These are phyloP conservation scores for Drusus annulatus DNA, from an alignment of 1,140 invertebrate genomes.

Conservation along the genomic window DNA sequence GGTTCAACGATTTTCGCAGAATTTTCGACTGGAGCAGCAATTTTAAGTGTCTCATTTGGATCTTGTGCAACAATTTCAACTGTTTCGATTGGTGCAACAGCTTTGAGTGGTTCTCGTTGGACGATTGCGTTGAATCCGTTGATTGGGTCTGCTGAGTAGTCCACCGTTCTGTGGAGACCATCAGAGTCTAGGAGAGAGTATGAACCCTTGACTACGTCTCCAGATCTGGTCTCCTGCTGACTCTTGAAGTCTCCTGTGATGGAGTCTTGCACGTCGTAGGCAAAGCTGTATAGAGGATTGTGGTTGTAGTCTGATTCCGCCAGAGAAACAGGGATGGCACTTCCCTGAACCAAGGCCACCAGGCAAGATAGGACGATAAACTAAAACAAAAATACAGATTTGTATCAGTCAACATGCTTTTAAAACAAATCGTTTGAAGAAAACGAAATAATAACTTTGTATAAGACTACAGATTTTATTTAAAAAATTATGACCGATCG, in stretches of 20 bases:
- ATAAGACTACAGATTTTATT: too few relatives aligned
- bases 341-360: slow-evolving; percentile 56
- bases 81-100: slow-evolving; percentile 19
- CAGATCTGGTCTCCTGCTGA: slow-evolving; percentile 75
- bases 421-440: too few relatives aligned
- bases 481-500: too few relatives aligned
- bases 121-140: slow-evolving; percentile 68
- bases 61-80: too few relatives aligned
- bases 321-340: slow-evolving; percentile 48
- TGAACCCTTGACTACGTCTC: slow-evolving; percentile 74
- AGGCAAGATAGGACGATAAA: slow-evolving; percentile 61
- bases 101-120: slow-evolving; percentile 49
- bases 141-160: slow-evolving; percentile 74
- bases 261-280: slow-evolving; percentile 75
- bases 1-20: slow-evolving; percentile 7
- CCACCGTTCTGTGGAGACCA: slow-evolving; percentile 72
- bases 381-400: slow-evolving; percentile 55
- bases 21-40: neutral
- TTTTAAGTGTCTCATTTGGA: too few relatives aligned
- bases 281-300: slow-evolving; percentile 74
- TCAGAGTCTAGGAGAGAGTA: slow-evolving; percentile 75
- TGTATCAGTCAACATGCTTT: too few relatives aligned
- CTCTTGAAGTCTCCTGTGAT: slow-evolving; percentile 76
- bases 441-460: too few relatives aligned
- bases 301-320: slow-evolving; percentile 58